Percentiles rank a stretch among this genome's conserved stretches.
Evolutionary conservation across 2,888 invertebrate genomes (phyloP).

Genomic region (Dendrolimus pini): DNA sequence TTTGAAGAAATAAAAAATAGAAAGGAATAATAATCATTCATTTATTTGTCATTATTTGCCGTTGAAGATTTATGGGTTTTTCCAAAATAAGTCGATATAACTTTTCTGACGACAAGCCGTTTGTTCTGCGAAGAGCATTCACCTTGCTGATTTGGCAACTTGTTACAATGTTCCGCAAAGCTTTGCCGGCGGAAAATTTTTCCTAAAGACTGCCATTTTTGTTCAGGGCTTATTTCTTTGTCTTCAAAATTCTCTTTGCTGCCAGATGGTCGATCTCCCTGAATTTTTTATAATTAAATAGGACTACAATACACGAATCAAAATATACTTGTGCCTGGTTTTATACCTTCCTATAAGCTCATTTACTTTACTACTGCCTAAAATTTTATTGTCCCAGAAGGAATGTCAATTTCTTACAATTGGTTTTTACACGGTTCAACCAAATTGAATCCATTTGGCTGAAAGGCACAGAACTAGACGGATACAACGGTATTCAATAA

Average conservation of each 20-base stretch:
- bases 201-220: slow-evolving; percentile 69
- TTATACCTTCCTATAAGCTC: too few relatives aligned
- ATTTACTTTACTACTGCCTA: too few relatives aligned
- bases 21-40: slow-evolving; percentile 15
- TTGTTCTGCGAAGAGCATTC: slow-evolving; percentile 52
- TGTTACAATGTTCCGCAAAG: slow-evolving; percentile 53
- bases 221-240: slow-evolving; percentile 54
- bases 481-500: too few relatives aligned
- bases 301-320: too few relatives aligned
- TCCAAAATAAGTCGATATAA: slow-evolving; percentile 61
- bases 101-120: slow-evolving; percentile 57
- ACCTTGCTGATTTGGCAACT: slow-evolving; percentile 41
- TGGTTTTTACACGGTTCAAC: too few relatives aligned
- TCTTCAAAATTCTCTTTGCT: slow-evolving; percentile 54
- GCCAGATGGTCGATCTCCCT: slow-evolving; percentile 58
- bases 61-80: slow-evolving; percentile 44
- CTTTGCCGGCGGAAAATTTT: slow-evolving; percentile 68
- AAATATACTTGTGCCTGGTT: too few relatives aligned
- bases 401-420: too few relatives aligned
- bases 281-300: slow-evolving; percentile 15
- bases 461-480: too few relatives aligned
- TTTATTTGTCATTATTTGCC: slow-evolving; percentile 38
- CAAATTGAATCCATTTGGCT: too few relatives aligned
- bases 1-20: slow-evolving; percentile 3
- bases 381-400: too few relatives aligned